Base-by-base conservation (phyloP, 2,113 vertebrate genomes). In the Chiloscyllium plagiosum region DNA sequence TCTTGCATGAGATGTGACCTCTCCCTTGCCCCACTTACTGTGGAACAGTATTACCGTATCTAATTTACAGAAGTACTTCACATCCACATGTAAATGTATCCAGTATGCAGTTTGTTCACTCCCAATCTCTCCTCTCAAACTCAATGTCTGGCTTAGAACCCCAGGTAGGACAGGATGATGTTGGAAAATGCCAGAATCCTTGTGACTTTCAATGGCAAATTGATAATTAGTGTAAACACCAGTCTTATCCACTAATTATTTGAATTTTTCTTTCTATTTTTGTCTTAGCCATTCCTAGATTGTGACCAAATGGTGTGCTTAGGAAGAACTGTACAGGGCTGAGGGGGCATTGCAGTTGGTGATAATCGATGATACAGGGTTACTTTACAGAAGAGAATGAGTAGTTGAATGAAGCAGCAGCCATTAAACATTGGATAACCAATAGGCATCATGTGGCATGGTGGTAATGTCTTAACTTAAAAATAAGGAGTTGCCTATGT, bases 41-140 rank as follows among this genome's bases (percentile, higher is more conserved):
- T 83, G 20, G 4, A 42, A 37, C 80, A 83, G 37, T 42, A 19
- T 83, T 83, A 83, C 80, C 22, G 37, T 42, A 15, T 47, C 42
- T 83, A 83, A 47, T 83, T 83, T 83, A 83, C 80, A 83, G 20
- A 83, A 42, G 80, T 37, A 83, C 80, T 83, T 83, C 80, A 83
- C 15, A 22, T 83, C 37, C 80, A 83, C 7, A 47, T 83, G 80
- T 83, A 83, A 83, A 83, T 83, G 80, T 42, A 22, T 83, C 37
- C 37, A 47, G 19, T 83, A 37, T 83, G 17, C 80, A 22, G 42
- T 47, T 47, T 83, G 37, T 47, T 83, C 42, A 83, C 76, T 5
- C 1, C 19, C 37, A 13, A 37, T 83, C 33, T 15, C 0, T 12
- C 33, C 76, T 37, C 76, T 80, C 33, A 80, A 37, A 80, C 72